Base-by-base conservation (phyloP, 1,140 invertebrate species). In the Mesaphorura yosii region DNA sequence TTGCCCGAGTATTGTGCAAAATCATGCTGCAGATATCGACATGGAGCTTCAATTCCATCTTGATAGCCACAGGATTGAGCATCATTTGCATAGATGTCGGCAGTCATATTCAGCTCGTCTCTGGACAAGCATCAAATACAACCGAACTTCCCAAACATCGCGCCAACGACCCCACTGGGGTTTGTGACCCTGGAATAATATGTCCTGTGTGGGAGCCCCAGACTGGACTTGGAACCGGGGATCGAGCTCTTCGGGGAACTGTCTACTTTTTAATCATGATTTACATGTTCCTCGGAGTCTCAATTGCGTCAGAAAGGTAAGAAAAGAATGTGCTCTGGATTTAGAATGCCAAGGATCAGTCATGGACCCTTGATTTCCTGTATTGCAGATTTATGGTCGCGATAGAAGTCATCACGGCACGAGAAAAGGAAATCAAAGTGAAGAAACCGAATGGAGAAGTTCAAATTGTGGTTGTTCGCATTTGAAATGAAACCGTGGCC, bases 291-390 rank as follows among this genome's bases (percentile, higher is more conserved):
- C 86, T 99, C 65, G 95, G 95, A 28, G 93, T 99, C 3, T 97
- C 93, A 54, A 98, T 99, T 66, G 85, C 98, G 31, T 94, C 94
- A 23, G 95, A 99, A n/a, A n/a, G n/a, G n/a, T n/a, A n/a, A n/a
- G n/a, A n/a, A n/a, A n/a, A n/a, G n/a, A n/a, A n/a, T n/a, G n/a
- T n/a, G n/a, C n/a, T n/a, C n/a, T n/a, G n/a, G n/a, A n/a, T n/a
- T n/a, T n/a, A n/a, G n/a, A n/a, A n/a, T n/a, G n/a, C n/a, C n/a
- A n/a, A n/a, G n/a, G n/a, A n/a, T n/a, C n/a, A n/a, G n/a, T n/a
- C n/a, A n/a, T n/a, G n/a, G n/a, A n/a, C n/a, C n/a, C n/a, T n/a
- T n/a, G n/a, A n/a, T n/a, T n/a, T n/a, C n/a, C n/a, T n/a, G n/a
- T n/a, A n/a, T n/a, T n/a, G n/a, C 70, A 80, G 92, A 12, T 98